Conservation (phyloP, 2,888 invertebrate genomes). For the Argyresthia goedartella region DNA sequence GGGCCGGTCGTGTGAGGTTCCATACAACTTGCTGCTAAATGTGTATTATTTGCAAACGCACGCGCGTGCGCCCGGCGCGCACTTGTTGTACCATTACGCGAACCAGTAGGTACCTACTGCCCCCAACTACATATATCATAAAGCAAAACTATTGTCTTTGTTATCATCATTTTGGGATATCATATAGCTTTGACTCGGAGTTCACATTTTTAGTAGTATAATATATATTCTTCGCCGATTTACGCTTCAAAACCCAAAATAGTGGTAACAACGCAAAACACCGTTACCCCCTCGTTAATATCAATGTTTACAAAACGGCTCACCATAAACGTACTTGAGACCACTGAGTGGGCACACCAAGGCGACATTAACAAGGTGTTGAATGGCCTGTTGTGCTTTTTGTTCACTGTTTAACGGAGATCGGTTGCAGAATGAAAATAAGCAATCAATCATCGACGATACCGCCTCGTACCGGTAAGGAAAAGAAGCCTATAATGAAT, state of each 20-base stretch:
- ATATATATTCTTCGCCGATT: too few species aligned
- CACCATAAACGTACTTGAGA: constrained; percentile 19
- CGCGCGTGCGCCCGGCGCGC: constrained; percentile 40
- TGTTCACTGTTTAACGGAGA: constrained; percentile 14
- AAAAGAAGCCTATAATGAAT: constrained; percentile 35
- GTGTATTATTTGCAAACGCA: constrained; percentile 56
- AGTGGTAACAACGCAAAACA: too few species aligned
- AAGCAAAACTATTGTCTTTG: too few species aligned
- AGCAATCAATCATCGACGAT: constrained; percentile 41
- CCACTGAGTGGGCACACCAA: constrained; percentile 4
- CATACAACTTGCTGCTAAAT: constrained; percentile 48
- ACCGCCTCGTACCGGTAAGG: constrained; percentile 24
- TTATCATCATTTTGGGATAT: too few species aligned
- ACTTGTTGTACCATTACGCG: constrained; percentile 12
- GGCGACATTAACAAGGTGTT: constrained; percentile 22
- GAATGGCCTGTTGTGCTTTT: constrained; percentile 23
- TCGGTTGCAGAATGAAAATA: constrained; percentile 26
- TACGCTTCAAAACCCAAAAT: too few species aligned
- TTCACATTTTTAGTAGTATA: too few species aligned
- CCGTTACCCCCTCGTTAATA: too few species aligned
- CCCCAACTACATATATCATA: too few species aligned
- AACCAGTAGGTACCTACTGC: too few species aligned
- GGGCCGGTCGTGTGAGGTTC: constrained; percentile 57
- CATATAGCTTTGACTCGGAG: too few species aligned
- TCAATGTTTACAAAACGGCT: constrained; percentile 3